Conservation (phyloP, 2,797 vertebrate genomes). For the Aplochiton taeniatus region DNA sequence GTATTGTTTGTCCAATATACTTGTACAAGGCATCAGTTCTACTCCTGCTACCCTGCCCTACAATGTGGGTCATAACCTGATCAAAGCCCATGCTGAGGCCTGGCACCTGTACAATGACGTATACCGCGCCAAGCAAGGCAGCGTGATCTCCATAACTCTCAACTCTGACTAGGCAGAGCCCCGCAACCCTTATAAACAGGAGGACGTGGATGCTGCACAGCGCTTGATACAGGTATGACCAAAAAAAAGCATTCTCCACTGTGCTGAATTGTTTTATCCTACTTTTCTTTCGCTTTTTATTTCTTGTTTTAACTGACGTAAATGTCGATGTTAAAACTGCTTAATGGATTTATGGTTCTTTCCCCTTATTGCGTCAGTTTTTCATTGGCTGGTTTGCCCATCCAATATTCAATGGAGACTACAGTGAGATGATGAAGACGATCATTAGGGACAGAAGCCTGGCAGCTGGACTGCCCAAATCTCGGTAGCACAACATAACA, state of each 20-base stretch:
- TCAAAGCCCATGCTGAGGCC: conserved; percentile 91
- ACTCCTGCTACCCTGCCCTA: conserved; percentile 87
- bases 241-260: background rate
- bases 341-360: background rate
- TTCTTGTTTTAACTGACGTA: background rate
- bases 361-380: conserved; percentile 76
- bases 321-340: background rate
- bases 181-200: conserved; percentile 88
- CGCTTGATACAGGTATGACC: conserved; percentile 80
- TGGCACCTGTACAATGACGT: conserved; percentile 93
- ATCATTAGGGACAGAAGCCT: conserved; percentile 86
- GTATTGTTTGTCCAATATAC: too few species aligned
- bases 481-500: conserved; percentile 82
- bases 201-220: conserved; percentile 83
- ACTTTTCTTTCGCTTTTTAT: too few species aligned
- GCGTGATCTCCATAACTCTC: conserved; percentile 90
- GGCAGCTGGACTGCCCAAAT: conserved; percentile 78
- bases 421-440: conserved; percentile 88
- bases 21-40: conserved; percentile 76
- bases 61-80: conserved; percentile 85
- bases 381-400: conserved; percentile 94
- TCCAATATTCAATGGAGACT: conserved; percentile 94
- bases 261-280: too few species aligned
- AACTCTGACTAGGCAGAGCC: conserved; percentile 93
- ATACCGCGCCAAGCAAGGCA: conserved; percentile 82